These are phyloP conservation scores for Acleris cristana DNA, from an alignment of 2,888 invertebrate genomes.

Conservation along the genomic window DNA sequence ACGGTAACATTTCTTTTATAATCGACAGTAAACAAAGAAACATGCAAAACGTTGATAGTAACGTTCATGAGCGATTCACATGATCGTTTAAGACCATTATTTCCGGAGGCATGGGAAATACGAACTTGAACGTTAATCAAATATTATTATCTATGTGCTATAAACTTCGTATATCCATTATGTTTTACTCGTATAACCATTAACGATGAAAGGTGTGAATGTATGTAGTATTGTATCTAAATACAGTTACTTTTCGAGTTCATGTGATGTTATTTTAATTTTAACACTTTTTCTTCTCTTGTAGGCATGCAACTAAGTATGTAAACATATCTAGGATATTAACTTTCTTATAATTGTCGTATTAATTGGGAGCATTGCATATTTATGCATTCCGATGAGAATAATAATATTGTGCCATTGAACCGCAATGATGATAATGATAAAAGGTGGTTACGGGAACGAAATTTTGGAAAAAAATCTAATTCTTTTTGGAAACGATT, in stretches of 20 bases:
- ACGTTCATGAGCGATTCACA: constrained; percentile 18
- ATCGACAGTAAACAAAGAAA: constrained; percentile 4
- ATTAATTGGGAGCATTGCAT: too few species aligned
- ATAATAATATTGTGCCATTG: too few species aligned
- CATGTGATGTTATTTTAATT: not conserved
- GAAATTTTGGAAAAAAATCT: too few species aligned
- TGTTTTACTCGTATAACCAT: constrained; percentile 8
- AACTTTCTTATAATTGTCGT: too few species aligned
- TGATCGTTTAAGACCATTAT: constrained; percentile 26
- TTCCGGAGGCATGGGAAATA: constrained; percentile 32
- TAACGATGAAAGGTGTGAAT: constrained; percentile 28
- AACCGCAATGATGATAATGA: too few species aligned
- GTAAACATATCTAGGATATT: too few species aligned
- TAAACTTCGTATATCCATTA: constrained; percentile 24
- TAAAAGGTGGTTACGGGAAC: too few species aligned
- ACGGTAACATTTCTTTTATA: not conserved
- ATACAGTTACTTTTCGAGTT: constrained; percentile 18
- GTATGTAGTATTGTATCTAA: constrained; percentile 9
- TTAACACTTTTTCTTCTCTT: not conserved
- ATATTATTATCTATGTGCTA: constrained; percentile 24
- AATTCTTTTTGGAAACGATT: too few species aligned
- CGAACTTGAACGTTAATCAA: constrained; percentile 25
- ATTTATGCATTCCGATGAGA: too few species aligned
- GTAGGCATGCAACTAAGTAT: too few species aligned
- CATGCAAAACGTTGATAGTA: constrained; percentile 12